A percentile compares a stretch with the other conserved stretches of the same genome.
Conservation (phyloP, 2,797 vertebrate genomes). For the Helarctos malayanus region DNA sequence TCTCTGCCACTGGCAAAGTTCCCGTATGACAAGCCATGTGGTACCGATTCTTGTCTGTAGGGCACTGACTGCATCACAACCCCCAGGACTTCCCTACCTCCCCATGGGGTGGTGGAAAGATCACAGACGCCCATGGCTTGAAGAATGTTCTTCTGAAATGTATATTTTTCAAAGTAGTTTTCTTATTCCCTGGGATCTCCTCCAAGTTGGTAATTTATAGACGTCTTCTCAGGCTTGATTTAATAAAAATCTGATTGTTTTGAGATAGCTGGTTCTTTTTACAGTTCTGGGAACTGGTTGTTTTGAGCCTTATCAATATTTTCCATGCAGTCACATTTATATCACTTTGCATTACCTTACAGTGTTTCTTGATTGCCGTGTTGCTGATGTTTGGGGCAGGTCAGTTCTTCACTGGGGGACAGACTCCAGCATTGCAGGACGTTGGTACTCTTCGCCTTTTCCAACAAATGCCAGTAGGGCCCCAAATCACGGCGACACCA, state of each 20-base stretch:
- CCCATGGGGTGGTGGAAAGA: neutral
- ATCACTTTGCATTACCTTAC: neutral
- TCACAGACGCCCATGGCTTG: neutral
- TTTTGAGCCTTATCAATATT: constrained; percentile 43
- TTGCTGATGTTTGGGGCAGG: neutral
- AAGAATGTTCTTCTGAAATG: neutral
- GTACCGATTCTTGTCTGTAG: neutral
- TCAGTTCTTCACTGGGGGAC: neutral
- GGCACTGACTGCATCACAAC: too few relatives aligned
- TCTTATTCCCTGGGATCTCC: neutral
- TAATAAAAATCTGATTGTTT: constrained; percentile 14
- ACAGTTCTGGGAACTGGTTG: neutral
- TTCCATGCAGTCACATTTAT: neutral
- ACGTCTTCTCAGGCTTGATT: neutral
- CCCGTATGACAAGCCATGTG: rapidly evolving
- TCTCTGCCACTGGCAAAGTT: neutral
- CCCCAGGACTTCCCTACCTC: neutral
- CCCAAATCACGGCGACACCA: neutral
- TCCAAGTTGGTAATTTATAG: neutral
- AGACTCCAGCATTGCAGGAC: neutral
- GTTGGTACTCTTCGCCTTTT: neutral
- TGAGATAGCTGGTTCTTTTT: neutral
- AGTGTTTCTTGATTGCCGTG: neutral
- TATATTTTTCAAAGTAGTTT: neutral
- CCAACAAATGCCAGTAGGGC: neutral